Evolutionary conservation across 1,140 invertebrate genomes (phyloP), one percentile per base, ranked within the genome.

Genomic region (Oppia nitens): DNA sequence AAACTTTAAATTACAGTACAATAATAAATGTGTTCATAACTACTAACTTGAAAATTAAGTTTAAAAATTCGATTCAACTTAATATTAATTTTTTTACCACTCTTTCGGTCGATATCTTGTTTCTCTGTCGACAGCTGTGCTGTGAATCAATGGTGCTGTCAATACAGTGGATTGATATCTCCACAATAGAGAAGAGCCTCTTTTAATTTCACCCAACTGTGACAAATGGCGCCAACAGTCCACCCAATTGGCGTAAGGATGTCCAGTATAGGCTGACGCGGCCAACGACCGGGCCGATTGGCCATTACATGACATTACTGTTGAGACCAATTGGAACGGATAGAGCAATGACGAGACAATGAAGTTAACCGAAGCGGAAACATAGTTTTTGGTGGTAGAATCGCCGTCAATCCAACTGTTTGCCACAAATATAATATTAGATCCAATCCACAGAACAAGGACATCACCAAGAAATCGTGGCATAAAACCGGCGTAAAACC

Each of bases 291-390:
- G 49, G 61, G 65, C 74, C 74, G 66, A 79, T 77, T 79, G 80
- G n/a, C 80, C 79, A 58, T 81, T 83, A 2, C 91, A 82, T 60
- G 81, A 78, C 82, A 89, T 89, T 68, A 87, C 87, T 62, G 85
- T 84, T 29, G 84, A 84, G 0, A 92, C 85, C 17, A 93, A 83
- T 69, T 83, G 79, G 66, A 91, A 81, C 21, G 87, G 87, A 71
- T 93, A 92, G 9, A 83, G 84, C 40, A 90, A 67, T 28, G 86
- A 40, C 14, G 27, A 20, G 6, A 58, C 52, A 3, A 62, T 48
- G 23, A 62, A 54, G 26, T 50, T 55, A 26, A 53, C 51, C 2
- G 27, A 32, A 6, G 57, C 24, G 12, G 29, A 17, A 11, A 60
- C 11, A 26, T 21, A 55, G 24, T 24, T 47, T 25, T 53, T 53